Evolutionary conservation across 2,888 invertebrate species (phyloP), one percentile per base, ranked within the genome.

Genomic region (Ligdia adustata): DNA sequence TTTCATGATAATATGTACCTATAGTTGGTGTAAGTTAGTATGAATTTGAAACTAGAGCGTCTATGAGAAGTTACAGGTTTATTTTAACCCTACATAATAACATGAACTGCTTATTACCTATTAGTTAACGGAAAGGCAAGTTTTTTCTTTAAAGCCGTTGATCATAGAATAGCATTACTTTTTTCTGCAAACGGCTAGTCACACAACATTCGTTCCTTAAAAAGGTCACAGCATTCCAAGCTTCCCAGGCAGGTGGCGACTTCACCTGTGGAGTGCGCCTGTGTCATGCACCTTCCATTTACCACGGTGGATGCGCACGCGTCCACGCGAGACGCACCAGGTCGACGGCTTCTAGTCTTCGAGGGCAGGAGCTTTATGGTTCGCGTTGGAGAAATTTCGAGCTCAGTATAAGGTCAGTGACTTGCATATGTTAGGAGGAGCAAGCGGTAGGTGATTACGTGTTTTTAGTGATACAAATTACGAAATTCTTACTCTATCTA

Each of bases 261-360:
- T 26, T 5, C 78, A 75, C 74, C 77, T 75, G 76, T 69, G 50
- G 57, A 5, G 24, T n/a, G 22, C 22, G n/a, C 29, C 24, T 22
- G 47, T 74, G 82, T 79, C 82, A 79, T 79, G 80, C 79, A 85
- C 84, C 83, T 79, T 69, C 69, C 72, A 64, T 70, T 72, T 69
- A 70, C 75, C 80, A 79, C 79, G 80, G 74, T 73, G 68, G 72
- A 57, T 76, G 82, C 68, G 75, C 77, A 70, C 75, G 78, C 82
- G 75, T 54, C 72, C 70, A 70, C 73, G 81, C 82, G 78, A 79
- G 78, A 74, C 79, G n/a, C n/a, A n/a, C n/a, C n/a, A 59, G 80
- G 77, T 77, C 82, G 82, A 62, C 79, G 83, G 67, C 75, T 61
- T 67, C 57, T 57, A 62, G 53, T 58, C 68, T 52, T 51, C 9